These are phyloP conservation scores for Vidua macroura DNA, from an alignment of 2,113 vertebrate species.

Conservation along the genomic window DNA sequence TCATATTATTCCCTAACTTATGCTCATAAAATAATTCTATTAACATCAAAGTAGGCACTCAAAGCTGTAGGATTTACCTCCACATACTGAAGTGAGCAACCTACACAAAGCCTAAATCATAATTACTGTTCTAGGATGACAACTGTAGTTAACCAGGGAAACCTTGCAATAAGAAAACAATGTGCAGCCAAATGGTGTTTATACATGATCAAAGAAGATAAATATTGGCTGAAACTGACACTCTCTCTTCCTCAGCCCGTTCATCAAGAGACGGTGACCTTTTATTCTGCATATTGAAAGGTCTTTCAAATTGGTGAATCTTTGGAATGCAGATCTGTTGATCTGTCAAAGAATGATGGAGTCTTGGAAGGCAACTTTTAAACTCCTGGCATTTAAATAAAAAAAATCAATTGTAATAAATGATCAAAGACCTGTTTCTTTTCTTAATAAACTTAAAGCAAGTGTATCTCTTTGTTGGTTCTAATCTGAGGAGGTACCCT, in stretches of 20 bases:
- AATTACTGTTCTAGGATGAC: conserved; percentile 6
- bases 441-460: conserved; percentile 43
- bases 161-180: conserved; percentile 36
- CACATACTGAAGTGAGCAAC: background rate
- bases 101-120: background rate
- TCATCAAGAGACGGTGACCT: background rate
- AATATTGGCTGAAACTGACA: background rate
- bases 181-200: conserved; percentile 43
- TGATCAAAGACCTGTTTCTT: conserved; percentile 50
- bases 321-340: background rate
- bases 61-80: background rate
- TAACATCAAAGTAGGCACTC: conserved; percentile 24
- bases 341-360: conserved; percentile 9
- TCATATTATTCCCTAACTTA: conserved; percentile 31
- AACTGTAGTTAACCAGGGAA: conserved; percentile 44
- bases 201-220: conserved; percentile 53
- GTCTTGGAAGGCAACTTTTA: conserved; percentile 44
- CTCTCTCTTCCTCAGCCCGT: background rate
- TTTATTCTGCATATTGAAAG: background rate
- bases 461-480: background rate
- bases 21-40: conserved; percentile 30
- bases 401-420: conserved; percentile 26
- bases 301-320: conserved; percentile 52
- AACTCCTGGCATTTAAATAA: conserved; percentile 35
- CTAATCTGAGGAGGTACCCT: background rate